Percentiles rank a stretch among this genome's conserved stretches.
phyloP scores from a whole-genome alignment of 1,140 invertebrate genomes.

The Microplitis mediator region DNA sequence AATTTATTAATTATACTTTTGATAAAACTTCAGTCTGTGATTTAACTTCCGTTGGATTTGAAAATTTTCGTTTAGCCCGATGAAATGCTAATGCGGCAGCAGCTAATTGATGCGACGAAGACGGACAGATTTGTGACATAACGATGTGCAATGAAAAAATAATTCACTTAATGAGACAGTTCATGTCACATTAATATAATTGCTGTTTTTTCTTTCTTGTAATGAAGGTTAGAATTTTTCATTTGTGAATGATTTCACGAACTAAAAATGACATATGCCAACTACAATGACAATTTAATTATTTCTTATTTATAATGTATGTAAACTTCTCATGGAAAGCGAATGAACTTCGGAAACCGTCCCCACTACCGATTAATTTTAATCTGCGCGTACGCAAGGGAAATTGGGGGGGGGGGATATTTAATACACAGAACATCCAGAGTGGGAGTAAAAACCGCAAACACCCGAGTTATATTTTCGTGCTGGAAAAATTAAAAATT shows the following conservation, averaged over 20 bases:
- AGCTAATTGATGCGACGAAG: slow-evolving; percentile 45
- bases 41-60: slow-evolving; percentile 1
- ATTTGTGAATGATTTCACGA: background rate
- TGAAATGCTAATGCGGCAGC: slow-evolving; percentile 46
- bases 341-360: no score
- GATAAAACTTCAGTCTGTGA: no score
- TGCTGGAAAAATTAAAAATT: no score
- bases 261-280: background rate
- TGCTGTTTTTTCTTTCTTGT: background rate
- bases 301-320: background rate
- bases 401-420: no score
- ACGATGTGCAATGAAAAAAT: background rate
- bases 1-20: background rate
- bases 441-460: no score
- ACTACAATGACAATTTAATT: background rate
- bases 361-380: no score
- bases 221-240: background rate
- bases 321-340: no score
- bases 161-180: background rate
- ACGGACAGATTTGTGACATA: slow-evolving; percentile 46
- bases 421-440: no score
- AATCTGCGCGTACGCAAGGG: no score
- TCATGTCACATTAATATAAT: background rate
- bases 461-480: no score
- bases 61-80: slow-evolving; percentile 47